Conservation (phyloP, 2,797 vertebrate species). For the Fundulus diaphanus region DNA sequence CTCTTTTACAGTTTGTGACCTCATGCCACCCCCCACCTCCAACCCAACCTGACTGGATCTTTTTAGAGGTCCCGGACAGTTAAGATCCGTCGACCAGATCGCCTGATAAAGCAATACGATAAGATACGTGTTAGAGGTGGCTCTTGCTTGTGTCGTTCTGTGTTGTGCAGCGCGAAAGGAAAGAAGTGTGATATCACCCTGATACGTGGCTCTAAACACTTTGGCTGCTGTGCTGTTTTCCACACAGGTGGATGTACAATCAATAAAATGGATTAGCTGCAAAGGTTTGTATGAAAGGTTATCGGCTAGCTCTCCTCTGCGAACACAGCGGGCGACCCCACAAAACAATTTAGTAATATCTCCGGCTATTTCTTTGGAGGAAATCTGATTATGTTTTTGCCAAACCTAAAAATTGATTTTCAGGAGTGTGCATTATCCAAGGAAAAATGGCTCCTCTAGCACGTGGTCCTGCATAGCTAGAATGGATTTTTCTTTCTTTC, state of each 20-base stretch:
- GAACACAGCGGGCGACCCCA: slow-evolving; percentile 67
- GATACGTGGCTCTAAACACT: slow-evolving; percentile 72
- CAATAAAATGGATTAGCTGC: slow-evolving; percentile 83
- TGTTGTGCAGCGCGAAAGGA: slow-evolving; percentile 57
- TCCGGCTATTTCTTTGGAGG: slow-evolving; percentile 66
- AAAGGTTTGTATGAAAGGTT: slow-evolving; percentile 80
- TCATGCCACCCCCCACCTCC: slow-evolving; percentile 38
- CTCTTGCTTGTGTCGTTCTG: slow-evolving; percentile 38
- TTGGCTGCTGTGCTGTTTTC: slow-evolving; percentile 42
- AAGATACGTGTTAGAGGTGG: slow-evolving; percentile 45
- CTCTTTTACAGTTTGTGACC: slow-evolving; percentile 9
- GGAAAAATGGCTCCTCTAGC: slow-evolving; percentile 40
- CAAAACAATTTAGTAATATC: slow-evolving; percentile 76
- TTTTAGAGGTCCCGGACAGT: slow-evolving; percentile 59
- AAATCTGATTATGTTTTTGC: slow-evolving; percentile 73
- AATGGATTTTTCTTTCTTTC: slow-evolving; percentile 44
- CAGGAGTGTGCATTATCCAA: slow-evolving; percentile 63
- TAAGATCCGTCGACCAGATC: slow-evolving; percentile 64
- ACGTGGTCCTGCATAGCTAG: slow-evolving; percentile 14
- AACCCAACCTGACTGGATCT: no score
- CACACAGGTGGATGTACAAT: slow-evolving; percentile 73
- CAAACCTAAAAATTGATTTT: slow-evolving; percentile 68
- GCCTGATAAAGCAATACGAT: slow-evolving; percentile 71
- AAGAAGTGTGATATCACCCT: slow-evolving; percentile 67
- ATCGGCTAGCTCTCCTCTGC: slow-evolving; percentile 65